Base-by-base conservation (phyloP, 2,888 invertebrate genomes). In the Trichacis sp. region DNA sequence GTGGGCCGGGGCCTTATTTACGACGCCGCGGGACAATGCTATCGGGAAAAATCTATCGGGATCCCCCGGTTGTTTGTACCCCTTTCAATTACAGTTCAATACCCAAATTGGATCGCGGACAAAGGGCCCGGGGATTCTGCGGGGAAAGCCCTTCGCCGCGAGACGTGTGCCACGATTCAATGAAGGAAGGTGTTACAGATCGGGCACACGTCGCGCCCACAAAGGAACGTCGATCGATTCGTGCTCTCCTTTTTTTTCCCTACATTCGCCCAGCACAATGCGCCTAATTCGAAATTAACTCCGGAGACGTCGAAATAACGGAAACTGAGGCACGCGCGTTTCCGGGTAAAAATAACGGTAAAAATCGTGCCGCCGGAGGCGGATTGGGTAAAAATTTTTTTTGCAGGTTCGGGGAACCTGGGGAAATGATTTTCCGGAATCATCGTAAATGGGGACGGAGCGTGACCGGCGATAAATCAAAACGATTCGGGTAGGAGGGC, bases 11-110 rank as follows among this genome's bases (percentile, higher is more conserved):
- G 68, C 79, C 80, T 80, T 78, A 80, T 82, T 33, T 83, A 79
- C 82, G 82, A 79, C 82, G 83, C 83, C 81, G 78, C 50, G 61
- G 55, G 70, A 81, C 82, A 81, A 82, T 77, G 74, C 74, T 78
- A 81, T 81, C 78, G 77, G 69, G 72, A 68, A 72, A 75, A 74
- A 77, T 76, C 74, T 76, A 72, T 77, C 63, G 60, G 47, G 54
- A 36, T 36, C 45, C 64, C 59, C 42, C 45, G 53, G 46, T 38
- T 45, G 55, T 48, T 63, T 63, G 45, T 64, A 68, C 74, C 76
- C 79, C 77, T 80, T 78, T 76, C 80, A 77, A 81, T 81, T 73
- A 79, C 74, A 73, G 82, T 78, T 83, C 81, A 80, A 82, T 83
- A 79, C 77, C 77, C 80, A 79, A 80, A 82, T 83, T 82, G 81